These are phyloP conservation scores for Hypocryptadius cinnamomeus DNA, from an alignment of 2,113 vertebrate species.

Conservation along the genomic window DNA sequence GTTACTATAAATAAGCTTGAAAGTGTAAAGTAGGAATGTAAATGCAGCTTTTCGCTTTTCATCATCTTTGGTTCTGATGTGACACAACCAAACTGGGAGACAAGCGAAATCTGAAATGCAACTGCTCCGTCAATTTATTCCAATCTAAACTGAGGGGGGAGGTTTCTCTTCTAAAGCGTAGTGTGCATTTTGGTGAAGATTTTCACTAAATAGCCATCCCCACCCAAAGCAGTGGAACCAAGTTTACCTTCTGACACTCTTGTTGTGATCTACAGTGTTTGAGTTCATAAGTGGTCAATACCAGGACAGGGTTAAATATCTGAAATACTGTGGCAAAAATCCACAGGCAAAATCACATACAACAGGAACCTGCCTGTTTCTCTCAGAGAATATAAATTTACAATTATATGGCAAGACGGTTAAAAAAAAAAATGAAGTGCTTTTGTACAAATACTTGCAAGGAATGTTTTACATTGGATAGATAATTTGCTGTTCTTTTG, in stretches of 20 bases:
- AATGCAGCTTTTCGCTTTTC: neutral
- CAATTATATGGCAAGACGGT: neutral
- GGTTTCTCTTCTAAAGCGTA: neutral
- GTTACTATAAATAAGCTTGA: neutral
- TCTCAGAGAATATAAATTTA: neutral
- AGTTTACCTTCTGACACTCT: neutral
- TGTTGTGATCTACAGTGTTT: neutral
- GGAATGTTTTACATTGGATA: neutral
- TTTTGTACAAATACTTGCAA: neutral
- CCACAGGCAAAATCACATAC: neutral
- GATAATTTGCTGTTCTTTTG: neutral
- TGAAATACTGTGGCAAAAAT: neutral
- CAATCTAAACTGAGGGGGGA: neutral
- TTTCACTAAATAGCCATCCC: neutral
- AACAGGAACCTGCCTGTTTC: neutral
- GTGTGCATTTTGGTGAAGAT: neutral
- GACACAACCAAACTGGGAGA: neutral
- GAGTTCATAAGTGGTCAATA: neutral
- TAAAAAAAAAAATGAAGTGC: neutral
- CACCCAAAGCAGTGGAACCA: neutral
- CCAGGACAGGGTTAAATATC: neutral
- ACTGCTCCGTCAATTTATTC: neutral
- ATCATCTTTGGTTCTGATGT: neutral
- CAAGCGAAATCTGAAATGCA: neutral
- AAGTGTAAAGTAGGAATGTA: neutral